A percentile compares a stretch with the other conserved stretches of the same genome.
These are phyloP conservation scores for Microplitis manilae DNA, from an alignment of 2,888 invertebrate species.

Conservation along the genomic window DNA sequence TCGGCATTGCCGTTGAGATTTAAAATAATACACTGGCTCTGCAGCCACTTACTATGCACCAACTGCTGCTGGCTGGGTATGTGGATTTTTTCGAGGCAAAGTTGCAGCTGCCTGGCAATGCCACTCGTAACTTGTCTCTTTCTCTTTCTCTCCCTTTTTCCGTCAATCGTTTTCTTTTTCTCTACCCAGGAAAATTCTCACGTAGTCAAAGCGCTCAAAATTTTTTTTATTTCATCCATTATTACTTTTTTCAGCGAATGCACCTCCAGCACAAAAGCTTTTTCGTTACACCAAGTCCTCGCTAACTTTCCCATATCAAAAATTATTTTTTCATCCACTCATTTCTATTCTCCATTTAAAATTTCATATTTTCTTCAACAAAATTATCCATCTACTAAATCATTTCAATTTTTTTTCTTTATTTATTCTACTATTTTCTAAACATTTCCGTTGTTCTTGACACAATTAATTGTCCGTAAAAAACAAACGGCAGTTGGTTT, in stretches of 20 bases:
- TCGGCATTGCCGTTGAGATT: background rate
- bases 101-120: conserved; percentile 37
- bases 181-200: conserved; percentile 17
- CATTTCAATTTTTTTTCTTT: no score
- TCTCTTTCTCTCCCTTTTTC: background rate
- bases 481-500: background rate
- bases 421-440: background rate
- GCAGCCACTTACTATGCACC: background rate
- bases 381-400: no score
- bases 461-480: background rate
- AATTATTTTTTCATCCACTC: conserved; percentile 17
- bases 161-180: background rate
- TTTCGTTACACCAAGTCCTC: conserved; percentile 8
- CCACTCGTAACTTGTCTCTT: background rate
- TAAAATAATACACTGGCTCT: background rate
- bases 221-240: conserved; percentile 24
- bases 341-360: no score
- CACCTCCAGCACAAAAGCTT: conserved; percentile 37
- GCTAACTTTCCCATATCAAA: conserved; percentile 32
- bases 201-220: conserved; percentile 6
- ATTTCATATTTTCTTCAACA: no score
- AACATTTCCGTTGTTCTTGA: background rate
- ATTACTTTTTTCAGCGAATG: conserved; percentile 27
- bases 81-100: conserved; percentile 33
- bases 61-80: conserved; percentile 33